Percentiles rank a stretch among this genome's conserved stretches.
Conservation (phyloP, 2,888 invertebrate species). For the Blastobasis lacticolella region DNA sequence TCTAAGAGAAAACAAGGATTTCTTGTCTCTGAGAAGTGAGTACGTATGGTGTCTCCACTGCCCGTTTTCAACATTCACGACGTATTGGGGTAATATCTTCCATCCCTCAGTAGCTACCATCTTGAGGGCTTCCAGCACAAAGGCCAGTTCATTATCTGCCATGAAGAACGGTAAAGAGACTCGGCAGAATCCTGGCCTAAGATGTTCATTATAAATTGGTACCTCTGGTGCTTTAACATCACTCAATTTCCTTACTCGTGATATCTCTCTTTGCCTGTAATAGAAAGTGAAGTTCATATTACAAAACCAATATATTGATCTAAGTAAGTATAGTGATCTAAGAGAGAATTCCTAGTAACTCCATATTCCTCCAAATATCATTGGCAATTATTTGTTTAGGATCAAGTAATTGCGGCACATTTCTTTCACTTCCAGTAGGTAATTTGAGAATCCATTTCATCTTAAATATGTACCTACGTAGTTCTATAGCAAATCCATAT, state of each 20-base stretch:
- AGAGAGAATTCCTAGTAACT: no score
- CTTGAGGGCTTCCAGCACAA: slow-evolving; percentile 87
- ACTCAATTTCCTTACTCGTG: slow-evolving; percentile 55
- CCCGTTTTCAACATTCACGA: slow-evolving; percentile 89
- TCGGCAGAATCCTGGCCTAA: slow-evolving; percentile 90
- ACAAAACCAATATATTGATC: no score
- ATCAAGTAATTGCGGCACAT: no score
- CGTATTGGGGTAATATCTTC: slow-evolving; percentile 91
- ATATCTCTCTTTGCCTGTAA: slow-evolving; percentile 64
- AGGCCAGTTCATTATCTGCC: slow-evolving; percentile 84
- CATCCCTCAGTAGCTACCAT: slow-evolving; percentile 93
- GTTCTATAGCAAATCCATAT: no score
- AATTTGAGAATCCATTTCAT: no score
- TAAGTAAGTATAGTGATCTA: no score
- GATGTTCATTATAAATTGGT: slow-evolving; percentile 76
- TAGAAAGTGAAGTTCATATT: slow-evolving; percentile 5
- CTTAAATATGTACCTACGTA: no score
- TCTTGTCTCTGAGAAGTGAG: slow-evolving; percentile 84
- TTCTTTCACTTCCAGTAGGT: no score
- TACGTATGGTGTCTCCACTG: slow-evolving; percentile 92
- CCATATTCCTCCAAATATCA: no score
- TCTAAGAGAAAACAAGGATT: slow-evolving; percentile 85
- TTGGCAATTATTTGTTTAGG: no score
- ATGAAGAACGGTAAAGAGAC: slow-evolving; percentile 91
- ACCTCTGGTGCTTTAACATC: slow-evolving; percentile 57